These are phyloP conservation scores for Daphoenositta chrysoptera DNA, from an alignment of 2,113 vertebrate species.

Conservation along the genomic window DNA sequence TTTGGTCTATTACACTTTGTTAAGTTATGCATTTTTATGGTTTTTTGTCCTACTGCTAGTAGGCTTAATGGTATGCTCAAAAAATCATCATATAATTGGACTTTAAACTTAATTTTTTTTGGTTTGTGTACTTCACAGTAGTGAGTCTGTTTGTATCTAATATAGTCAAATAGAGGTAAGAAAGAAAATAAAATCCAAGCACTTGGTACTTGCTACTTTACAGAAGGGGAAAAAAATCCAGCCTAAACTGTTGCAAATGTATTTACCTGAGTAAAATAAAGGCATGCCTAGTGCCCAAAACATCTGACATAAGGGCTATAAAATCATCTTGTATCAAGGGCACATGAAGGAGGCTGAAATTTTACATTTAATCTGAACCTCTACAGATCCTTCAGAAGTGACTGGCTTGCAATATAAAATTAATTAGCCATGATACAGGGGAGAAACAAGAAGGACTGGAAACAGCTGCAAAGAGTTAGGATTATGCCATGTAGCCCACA, in stretches of 20 bases:
- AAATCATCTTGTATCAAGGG: not conserved
- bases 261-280: not conserved
- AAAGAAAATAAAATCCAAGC: not conserved
- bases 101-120: constrained; percentile 18
- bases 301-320: not conserved
- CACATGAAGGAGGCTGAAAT: not conserved
- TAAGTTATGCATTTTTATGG: not conserved
- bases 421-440: not conserved
- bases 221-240: fast-evolving
- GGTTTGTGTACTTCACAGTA: not conserved
- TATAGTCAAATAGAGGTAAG: not conserved
- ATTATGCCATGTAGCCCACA: not conserved
- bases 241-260: not conserved
- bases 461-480: not conserved
- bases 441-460: not conserved
- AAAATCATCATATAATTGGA: constrained; percentile 18
- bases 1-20: constrained; percentile 22
- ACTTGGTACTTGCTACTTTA: not conserved
- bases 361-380: not conserved
- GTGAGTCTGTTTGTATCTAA: not conserved
- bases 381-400: not conserved
- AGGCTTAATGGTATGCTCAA: not conserved
- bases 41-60: not conserved
- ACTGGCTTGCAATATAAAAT: not conserved
- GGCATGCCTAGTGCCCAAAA: not conserved